phyloP scores from a whole-genome alignment of 2,113 vertebrate species.

The Pycnonotus jocosus region DNA sequence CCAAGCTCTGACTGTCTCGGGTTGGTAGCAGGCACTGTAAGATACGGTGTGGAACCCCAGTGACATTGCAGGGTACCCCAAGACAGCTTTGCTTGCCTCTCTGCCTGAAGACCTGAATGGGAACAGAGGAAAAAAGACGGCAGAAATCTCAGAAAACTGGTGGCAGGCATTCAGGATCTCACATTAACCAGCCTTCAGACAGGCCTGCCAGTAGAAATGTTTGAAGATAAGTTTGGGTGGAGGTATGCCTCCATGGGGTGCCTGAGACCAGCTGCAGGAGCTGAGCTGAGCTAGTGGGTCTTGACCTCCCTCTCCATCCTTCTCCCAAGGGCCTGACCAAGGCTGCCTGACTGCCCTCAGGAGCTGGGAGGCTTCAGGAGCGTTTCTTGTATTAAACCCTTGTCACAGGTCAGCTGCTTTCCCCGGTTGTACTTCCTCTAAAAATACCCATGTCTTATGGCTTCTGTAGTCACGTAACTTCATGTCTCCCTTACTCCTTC shows the following conservation, averaged over 20 bases:
- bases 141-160: neutral
- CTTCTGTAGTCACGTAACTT: constrained; percentile 18
- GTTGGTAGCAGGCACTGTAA: neutral
- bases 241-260: neutral
- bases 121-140: neutral
- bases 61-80: neutral
- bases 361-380: neutral
- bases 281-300: neutral
- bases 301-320: neutral
- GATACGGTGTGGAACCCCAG: accelerated
- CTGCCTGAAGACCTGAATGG: neutral
- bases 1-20: accelerated
- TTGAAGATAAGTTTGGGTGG: neutral
- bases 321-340: neutral
- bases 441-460: constrained; percentile 14
- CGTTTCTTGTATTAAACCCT: neutral
- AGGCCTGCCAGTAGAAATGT: neutral
- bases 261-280: neutral
- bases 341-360: neutral
- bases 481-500: constrained; percentile 2
- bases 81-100: neutral
- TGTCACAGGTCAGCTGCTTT: constrained; percentile 30
- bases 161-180: neutral
- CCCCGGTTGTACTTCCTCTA: neutral
- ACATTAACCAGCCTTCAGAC: neutral